Percentiles rank a stretch among this genome's conserved stretches.
These are phyloP conservation scores for Tipula unca DNA, from an alignment of 2,888 invertebrate genomes.

Conservation along the genomic window DNA sequence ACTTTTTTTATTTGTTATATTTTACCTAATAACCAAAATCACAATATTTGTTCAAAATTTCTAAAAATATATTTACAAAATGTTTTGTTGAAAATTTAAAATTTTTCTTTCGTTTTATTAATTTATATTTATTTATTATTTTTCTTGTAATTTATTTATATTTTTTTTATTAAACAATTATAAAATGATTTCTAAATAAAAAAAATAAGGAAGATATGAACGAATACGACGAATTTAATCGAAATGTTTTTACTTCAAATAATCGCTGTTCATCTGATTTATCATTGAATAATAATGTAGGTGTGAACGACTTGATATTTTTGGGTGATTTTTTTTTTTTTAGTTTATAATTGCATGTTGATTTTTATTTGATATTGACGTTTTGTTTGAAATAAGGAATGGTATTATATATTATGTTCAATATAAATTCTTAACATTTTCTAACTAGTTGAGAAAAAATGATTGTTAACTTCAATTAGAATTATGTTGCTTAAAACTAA, in stretches of 20 bases:
- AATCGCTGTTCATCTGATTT: constrained; percentile 14
- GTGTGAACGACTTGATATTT: neutral
- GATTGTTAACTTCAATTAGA: too few species aligned
- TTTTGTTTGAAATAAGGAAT: neutral
- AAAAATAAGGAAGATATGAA: constrained; percentile 9
- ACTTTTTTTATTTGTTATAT: constrained; percentile 19
- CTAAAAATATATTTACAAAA: neutral
- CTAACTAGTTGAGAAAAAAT: too few species aligned
- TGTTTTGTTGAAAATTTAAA: neutral
- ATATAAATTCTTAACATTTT: too few species aligned
- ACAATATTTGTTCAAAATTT: constrained; percentile 19
- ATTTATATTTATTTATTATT: neutral
- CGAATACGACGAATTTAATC: constrained; percentile 14
- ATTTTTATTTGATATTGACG: neutral
- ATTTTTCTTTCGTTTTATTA: neutral
- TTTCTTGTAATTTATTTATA: neutral
- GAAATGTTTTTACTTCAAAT: constrained; percentile 8
- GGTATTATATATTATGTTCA: too few species aligned
- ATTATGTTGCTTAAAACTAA: too few species aligned
- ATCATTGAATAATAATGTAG: constrained; percentile 8
- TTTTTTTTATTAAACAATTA: neutral
- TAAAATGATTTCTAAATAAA: neutral
- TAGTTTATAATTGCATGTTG: neutral
- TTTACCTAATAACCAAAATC: neutral
- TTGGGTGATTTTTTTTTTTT: neutral